A percentile compares a stretch with the other conserved stretches of the same genome.
Evolutionary conservation across 2,888 invertebrate species (phyloP).

Genomic region (Drosophila melanosoma): DNA sequence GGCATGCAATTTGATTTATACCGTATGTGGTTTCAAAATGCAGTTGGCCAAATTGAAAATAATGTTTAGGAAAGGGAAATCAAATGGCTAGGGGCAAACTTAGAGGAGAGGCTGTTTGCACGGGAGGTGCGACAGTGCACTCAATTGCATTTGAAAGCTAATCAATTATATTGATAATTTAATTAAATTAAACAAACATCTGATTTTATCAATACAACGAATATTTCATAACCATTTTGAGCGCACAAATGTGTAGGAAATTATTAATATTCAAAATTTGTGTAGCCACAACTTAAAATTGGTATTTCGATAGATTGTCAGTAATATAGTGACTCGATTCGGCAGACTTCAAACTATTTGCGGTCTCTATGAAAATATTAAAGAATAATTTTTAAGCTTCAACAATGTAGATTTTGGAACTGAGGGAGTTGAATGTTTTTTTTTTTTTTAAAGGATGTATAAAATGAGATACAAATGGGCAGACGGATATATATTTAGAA

Average conservation of each 20-base stretch:
- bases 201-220: constrained; percentile 42
- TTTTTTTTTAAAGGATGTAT: too few species aligned
- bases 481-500: neutral
- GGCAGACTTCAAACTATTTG: too few species aligned
- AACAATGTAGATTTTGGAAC: too few species aligned
- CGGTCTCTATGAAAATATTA: too few species aligned
- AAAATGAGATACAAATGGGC: neutral
- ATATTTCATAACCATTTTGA: constrained; percentile 2
- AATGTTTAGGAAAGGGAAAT: neutral
- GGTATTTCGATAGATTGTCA: neutral
- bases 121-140: neutral
- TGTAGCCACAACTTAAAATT: neutral
- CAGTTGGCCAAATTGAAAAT: constrained; percentile 40
- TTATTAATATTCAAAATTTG: neutral
- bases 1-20: constrained; percentile 68
- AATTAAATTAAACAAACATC: constrained; percentile 71
- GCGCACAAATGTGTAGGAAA: neutral
- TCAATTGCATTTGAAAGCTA: constrained; percentile 51
- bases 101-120: neutral
- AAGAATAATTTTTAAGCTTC: too few species aligned
- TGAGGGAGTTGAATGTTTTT: too few species aligned
- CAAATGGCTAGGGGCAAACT: too few species aligned
- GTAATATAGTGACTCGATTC: neutral
- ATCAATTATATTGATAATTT: constrained; percentile 74
- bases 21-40: constrained; percentile 47